A percentile compares a stretch with the other conserved stretches of the same genome.
Evolutionary conservation across 35 echinoderm and acorn worm species (phyloP).

Genomic region (Holothuria glaberrima): DNA sequence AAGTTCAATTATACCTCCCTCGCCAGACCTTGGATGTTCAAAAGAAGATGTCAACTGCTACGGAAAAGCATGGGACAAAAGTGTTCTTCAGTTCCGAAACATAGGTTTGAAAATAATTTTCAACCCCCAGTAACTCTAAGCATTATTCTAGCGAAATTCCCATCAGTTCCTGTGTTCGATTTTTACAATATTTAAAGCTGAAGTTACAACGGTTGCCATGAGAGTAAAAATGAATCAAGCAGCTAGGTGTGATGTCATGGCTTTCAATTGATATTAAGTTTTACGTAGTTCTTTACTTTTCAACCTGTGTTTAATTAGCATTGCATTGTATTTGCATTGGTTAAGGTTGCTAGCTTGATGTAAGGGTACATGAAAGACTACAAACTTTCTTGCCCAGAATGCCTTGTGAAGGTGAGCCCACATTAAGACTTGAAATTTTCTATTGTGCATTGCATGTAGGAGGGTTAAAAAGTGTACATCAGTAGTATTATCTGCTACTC

Average conservation of each 20-base stretch:
- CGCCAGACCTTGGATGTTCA: constrained; percentile 1
- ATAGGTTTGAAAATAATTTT: background rate
- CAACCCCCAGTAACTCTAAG: background rate
- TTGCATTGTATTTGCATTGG: no score
- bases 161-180: background rate
- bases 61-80: background rate
- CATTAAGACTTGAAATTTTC: no score
- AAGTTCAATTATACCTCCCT: background rate
- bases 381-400: no score
- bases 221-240: background rate
- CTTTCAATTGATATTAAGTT: background rate
- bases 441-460: no score
- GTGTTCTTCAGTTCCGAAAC: background rate
- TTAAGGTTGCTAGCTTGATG: background rate
- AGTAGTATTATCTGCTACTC: no score
- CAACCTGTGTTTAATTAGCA: background rate
- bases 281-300: background rate
- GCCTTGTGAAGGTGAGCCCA: no score
- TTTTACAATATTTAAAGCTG: background rate
- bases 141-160: background rate
- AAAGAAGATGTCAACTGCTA: constrained; percentile 8
- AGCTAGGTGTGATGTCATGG: background rate
- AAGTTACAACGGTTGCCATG: background rate
- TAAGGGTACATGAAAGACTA: background rate
- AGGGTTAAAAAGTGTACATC: no score